These are phyloP conservation scores for Bombus superbus DNA, from an alignment of 1,140 invertebrate genomes.

Conservation along the genomic window DNA sequence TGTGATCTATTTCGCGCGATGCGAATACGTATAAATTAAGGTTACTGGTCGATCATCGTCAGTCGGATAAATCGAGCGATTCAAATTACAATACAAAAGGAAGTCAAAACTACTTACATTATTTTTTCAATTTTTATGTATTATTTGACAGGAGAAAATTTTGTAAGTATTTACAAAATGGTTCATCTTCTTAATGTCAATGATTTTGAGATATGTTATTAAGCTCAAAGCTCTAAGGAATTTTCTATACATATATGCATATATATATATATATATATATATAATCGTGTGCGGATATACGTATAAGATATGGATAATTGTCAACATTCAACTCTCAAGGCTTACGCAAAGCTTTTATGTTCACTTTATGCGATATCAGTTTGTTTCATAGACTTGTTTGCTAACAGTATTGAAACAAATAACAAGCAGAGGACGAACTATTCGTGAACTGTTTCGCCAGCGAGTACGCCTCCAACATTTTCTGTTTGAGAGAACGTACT, in stretches of 20 bases:
- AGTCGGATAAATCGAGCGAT: neutral
- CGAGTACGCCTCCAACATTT: neutral
- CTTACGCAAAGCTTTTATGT: too few relatives aligned
- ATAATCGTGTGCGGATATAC: too few relatives aligned
- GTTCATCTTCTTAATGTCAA: too few relatives aligned
- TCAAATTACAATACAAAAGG: neutral
- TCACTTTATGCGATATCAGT: too few relatives aligned
- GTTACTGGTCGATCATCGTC: neutral
- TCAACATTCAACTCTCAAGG: too few relatives aligned
- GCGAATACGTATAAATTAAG: slow-evolving; percentile 1
- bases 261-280: too few relatives aligned
- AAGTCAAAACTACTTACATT: neutral
- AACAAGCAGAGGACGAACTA: too few relatives aligned
- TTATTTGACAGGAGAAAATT: neutral
- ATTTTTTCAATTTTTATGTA: neutral
- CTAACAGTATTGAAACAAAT: neutral
- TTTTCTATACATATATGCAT: too few relatives aligned
- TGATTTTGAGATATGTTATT: too few relatives aligned
- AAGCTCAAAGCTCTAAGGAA: too few relatives aligned
- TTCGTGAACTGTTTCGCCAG: fast-evolving
- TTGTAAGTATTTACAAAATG: neutral
- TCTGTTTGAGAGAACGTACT: neutral
- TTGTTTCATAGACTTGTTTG: too few relatives aligned
- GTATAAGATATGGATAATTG: too few relatives aligned
- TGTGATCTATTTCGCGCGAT: neutral